Conservation (phyloP, 2,113 vertebrate species). For the Cebus imitator region DNA sequence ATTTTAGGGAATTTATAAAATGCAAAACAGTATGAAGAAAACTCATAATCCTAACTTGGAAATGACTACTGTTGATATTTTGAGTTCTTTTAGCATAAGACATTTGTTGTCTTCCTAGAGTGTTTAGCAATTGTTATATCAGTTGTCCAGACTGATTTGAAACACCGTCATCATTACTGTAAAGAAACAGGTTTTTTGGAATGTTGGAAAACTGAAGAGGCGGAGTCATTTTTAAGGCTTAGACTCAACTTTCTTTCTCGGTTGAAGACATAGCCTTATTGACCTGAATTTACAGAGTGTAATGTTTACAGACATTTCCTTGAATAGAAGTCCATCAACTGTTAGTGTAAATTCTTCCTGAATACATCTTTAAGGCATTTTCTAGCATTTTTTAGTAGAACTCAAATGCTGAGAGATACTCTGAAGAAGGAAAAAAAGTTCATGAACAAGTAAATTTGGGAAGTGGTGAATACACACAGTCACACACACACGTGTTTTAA, state of each 20-base stretch:
- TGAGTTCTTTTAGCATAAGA: background rate
- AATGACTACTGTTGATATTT: background rate
- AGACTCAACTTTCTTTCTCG: background rate
- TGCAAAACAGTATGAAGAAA: background rate
- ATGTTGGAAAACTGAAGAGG: background rate
- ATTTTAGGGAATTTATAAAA: slow-evolving; percentile 44
- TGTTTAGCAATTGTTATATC: background rate
- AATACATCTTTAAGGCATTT: background rate
- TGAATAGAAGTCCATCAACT: background rate
- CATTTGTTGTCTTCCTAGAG: background rate
- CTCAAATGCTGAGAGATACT: background rate
- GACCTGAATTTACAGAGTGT: background rate
- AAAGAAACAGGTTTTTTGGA: background rate
- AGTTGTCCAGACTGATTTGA: background rate
- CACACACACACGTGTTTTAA: background rate
- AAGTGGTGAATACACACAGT: background rate
- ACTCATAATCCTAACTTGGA: background rate
- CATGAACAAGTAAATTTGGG: background rate
- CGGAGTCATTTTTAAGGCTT: background rate
- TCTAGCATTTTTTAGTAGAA: background rate
- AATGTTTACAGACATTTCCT: background rate
- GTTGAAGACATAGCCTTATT: background rate
- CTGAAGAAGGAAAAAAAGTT: background rate
- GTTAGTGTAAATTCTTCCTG: background rate
- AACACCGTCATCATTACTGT: background rate